Evolutionary conservation across 2,888 invertebrate genomes (phyloP), one percentile per base, ranked within the genome.

Genomic region (Teleogryllus oceanicus): DNA sequence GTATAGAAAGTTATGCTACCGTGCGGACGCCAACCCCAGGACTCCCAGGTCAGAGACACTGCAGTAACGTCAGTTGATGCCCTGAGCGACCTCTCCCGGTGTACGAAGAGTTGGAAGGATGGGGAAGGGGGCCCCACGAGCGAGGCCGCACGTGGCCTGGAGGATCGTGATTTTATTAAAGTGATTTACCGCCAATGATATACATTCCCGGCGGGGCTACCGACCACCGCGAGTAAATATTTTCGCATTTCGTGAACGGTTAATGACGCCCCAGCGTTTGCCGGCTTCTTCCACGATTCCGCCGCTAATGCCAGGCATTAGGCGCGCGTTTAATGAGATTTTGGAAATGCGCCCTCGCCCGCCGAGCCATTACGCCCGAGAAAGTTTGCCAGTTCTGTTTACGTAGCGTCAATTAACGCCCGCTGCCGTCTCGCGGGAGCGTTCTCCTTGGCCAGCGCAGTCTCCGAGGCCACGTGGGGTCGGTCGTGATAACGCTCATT

Each of bases 251-350:
- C 62, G n/a, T 13, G 13, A 13, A 62, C 62, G 13, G 16, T 13
- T 62, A 13, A 62, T 62, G n/a, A 62, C 62, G 62, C 62, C 62
- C 13, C n/a, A 13, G 16, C 3, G 13, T 62, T 13, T n/a, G 13
- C 62, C n/a, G n/a, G 16, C 13, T 13, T n/a, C n/a, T 62, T 62
- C 62, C 62, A 62, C 16, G n/a, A 62, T n/a, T 62, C n/a, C n/a
- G n/a, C 62, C 62, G 62, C n/a, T 62, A 62, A 62, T 62, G 62
- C n/a, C 62, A 62, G 62, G n/a, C 62, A 62, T 62, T 62, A 62
- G n/a, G n/a, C n/a, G 16, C 62, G 62, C n/a, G n/a, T 62, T 62
- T 62, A 62, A 62, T 62, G 62, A 62, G 62, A 62, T 62, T 62
- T 62, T 62, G 62, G 62, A 62, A n/a, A 62, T 18, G 16, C 62